Evolutionary conservation across 2,888 invertebrate species (phyloP), one percentile per base, ranked within the genome.

Genomic region (Disparrhopalites patrizii): DNA sequence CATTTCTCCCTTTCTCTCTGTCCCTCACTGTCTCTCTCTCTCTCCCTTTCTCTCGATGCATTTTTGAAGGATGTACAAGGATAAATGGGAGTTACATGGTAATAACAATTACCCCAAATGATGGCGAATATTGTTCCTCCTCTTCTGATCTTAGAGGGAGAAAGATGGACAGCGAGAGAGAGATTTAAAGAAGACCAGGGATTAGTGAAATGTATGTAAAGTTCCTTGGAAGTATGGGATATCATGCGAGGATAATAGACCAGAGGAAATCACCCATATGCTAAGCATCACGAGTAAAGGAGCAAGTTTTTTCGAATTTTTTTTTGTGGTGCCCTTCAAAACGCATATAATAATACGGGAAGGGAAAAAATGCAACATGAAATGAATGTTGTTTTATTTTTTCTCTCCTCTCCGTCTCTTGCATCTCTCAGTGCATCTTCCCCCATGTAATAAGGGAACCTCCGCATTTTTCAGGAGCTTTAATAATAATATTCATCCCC

Each of bases 241-340:
- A 55, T 33, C 13, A 55, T 33, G 5, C 27, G 30, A 33, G 23
- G 36, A 18, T n/a, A 43, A 30, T 38, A 40, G 10, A 18, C 25
- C 13, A 52, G 54, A 20, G 25, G 18, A 36, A 36, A 7, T 36
- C 47, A 15, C 23, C 23, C 23, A 15, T 47, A 13, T 43, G 43
- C 20, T 43, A n/a, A 43, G 43, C 20, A 15, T 43, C 8, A 18
- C 5, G 50, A 7, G 33, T 61, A 36, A 52, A 61, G 36, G n/a
- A 51, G 31, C 61, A 61, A 61, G 61, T 61, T 61, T 61, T 61
- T 61, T 4, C 31, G 20, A 8, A 20, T 47, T 31, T 15, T 5
- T 20, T 8, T 43, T 10, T n/a, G n/a, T n/a, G n/a, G n/a, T n/a
- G n/a, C 43, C 13, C 43, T 18, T 43, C 20, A n/a, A 55, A 10